phyloP scores from a whole-genome alignment of 2,797 vertebrate genomes.

The Eremophila alpestris region DNA sequence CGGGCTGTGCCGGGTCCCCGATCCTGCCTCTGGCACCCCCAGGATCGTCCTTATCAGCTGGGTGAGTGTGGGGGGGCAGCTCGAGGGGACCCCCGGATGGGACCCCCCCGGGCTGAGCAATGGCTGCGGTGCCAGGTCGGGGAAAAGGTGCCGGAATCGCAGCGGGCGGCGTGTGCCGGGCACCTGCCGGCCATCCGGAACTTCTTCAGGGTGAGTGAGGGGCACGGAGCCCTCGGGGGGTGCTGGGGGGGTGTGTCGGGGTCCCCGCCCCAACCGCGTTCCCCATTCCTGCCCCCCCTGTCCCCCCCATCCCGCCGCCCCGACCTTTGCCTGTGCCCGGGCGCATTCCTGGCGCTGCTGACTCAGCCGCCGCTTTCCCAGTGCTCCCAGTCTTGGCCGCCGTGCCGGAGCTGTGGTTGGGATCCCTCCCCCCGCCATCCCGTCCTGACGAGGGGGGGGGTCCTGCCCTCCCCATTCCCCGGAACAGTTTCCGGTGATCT shows the following conservation, averaged over 20 bases:
- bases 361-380: slow-evolving; percentile 40
- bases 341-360: slow-evolving; percentile 45
- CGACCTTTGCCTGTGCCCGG: slow-evolving; percentile 22
- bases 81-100: neutral
- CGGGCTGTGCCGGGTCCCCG: slow-evolving; percentile 48
- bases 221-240: too few relatives aligned
- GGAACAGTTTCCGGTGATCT: neutral
- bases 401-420: neutral
- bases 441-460: neutral
- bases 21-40: neutral
- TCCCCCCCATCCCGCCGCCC: neutral
- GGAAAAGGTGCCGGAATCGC: slow-evolving; percentile 18
- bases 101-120: neutral
- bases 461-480: neutral
- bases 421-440: neutral
- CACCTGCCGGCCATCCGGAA: slow-evolving; percentile 48
- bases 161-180: neutral
- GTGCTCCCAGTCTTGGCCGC: slow-evolving; percentile 36
- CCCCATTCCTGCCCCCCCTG: neutral
- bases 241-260: rapidly evolving
- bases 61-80: neutral
- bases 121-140: slow-evolving; percentile 5
- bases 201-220: slow-evolving; percentile 60
- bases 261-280: rapidly evolving
- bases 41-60: slow-evolving; percentile 52